phyloP scores from a whole-genome alignment of 2,113 vertebrate genomes.

The Sebastes schlegelii region DNA sequence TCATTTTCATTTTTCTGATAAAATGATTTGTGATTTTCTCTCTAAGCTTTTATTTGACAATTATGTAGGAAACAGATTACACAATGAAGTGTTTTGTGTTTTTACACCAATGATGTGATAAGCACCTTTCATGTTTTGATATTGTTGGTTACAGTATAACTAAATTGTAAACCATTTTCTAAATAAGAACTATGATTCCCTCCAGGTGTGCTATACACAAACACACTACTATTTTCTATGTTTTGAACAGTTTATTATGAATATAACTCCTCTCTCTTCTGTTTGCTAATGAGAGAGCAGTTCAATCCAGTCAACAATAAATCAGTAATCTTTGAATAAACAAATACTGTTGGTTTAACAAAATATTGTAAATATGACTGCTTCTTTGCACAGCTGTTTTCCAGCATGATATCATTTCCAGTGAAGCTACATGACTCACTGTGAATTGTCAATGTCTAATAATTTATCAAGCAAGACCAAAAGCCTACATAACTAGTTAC shows the following conservation, averaged over 20 bases:
- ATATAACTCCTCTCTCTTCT: not conserved
- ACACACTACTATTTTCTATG: not conserved
- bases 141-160: not conserved
- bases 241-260: not conserved
- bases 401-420: not conserved
- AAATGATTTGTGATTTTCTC: not conserved
- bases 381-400: not conserved
- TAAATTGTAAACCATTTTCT: no score
- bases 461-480: not conserved
- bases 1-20: not conserved
- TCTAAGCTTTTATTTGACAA: not conserved
- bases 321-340: not conserved
- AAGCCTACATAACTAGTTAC: no score
- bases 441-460: not conserved
- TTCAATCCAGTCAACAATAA: not conserved
- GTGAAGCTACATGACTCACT: no score
- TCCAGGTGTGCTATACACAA: not conserved
- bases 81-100: not conserved
- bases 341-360: not conserved
- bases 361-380: not conserved
- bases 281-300: not conserved
- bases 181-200: not conserved
- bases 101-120: not conserved
- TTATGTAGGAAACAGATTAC: not conserved
- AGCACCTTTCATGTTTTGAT: not conserved